Evolutionary conservation across 1,140 invertebrate genomes (phyloP).

Genomic region (Cepaea nemoralis): DNA sequence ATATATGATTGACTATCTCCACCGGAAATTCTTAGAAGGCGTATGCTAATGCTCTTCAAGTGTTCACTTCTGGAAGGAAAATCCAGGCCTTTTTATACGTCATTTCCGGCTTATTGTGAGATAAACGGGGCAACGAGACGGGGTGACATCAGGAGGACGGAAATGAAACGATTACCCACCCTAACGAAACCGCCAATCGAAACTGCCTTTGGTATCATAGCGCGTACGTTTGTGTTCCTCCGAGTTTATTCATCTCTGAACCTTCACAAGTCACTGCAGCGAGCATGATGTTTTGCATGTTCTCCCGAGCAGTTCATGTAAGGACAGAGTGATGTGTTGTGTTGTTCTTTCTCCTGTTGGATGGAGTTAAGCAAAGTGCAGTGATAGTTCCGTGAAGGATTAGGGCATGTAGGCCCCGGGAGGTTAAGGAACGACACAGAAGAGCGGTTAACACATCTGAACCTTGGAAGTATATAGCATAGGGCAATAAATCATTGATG

Average conservation of each 20-base stretch:
- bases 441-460: no score
- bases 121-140: not conserved
- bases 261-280: not conserved
- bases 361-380: no score
- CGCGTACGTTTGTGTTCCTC: not conserved
- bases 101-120: not conserved
- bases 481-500: no score
- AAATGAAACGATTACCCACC: not conserved
- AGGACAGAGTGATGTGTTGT: not conserved
- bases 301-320: not conserved
- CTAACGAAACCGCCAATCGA: not conserved
- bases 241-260: not conserved
- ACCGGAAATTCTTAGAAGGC: conserved; percentile 9
- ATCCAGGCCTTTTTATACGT: not conserved
- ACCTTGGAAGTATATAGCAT: no score
- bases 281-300: not conserved
- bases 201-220: not conserved
- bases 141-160: not conserved
- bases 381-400: no score
- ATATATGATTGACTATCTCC: no score
- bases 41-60: no score
- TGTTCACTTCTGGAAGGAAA: not conserved
- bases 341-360: no score
- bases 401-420: no score
- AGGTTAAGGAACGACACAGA: no score